Conservation (phyloP, 2,113 vertebrate species). For the Oreochromis tanganicae region DNA sequence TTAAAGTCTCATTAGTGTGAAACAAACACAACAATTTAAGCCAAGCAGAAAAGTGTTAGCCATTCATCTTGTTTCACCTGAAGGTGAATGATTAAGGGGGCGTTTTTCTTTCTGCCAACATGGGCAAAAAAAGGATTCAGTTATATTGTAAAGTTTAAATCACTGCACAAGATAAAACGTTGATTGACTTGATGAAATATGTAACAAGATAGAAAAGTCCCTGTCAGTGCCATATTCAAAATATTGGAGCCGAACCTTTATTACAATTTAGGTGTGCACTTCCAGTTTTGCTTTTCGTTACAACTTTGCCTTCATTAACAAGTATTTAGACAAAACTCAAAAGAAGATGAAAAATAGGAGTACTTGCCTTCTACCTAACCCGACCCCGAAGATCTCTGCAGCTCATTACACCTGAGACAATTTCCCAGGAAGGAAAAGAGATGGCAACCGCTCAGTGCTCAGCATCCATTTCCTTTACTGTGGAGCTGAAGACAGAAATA, state of each 20-base stretch:
- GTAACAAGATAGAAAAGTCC: not conserved
- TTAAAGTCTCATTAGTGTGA: not conserved
- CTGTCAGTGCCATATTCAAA: not conserved
- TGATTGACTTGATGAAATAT: not conserved
- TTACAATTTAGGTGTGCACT: rapidly evolving
- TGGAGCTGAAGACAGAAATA: not conserved
- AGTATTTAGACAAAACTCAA: not conserved
- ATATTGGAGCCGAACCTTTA: not conserved
- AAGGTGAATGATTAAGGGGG: not conserved
- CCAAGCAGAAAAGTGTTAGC: rapidly evolving
- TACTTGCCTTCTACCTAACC: rapidly evolving
- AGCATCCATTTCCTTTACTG: not conserved
- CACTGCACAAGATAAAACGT: not conserved
- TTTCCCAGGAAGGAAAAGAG: not conserved
- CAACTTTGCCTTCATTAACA: not conserved
- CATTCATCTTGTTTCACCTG: not conserved
- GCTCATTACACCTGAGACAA: not conserved
- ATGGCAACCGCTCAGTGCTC: not conserved
- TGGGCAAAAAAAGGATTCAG: rapidly evolving
- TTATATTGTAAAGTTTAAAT: not conserved
- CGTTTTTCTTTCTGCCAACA: no score
- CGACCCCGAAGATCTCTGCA: not conserved
- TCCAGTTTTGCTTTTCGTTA: not conserved
- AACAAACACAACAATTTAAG: not conserved
- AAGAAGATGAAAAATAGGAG: not conserved